Evolutionary conservation across 2,888 invertebrate species (phyloP).

Genomic region (Syrista parreyssii): DNA sequence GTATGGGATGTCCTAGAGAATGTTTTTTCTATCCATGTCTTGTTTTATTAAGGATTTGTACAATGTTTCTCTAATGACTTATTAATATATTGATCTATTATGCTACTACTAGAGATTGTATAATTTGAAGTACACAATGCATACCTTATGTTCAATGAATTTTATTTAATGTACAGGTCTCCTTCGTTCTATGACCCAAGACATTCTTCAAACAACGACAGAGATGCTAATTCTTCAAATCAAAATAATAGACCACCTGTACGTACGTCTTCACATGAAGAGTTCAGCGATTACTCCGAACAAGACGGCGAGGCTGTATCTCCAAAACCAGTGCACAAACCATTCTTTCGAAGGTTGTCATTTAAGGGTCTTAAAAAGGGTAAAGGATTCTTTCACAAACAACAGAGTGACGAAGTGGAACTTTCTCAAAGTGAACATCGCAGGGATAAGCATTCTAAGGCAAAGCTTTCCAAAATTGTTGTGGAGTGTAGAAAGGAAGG

Average conservation of each 20-base stretch:
- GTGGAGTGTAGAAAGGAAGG: constrained; percentile 96
- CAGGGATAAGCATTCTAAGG: constrained; percentile 80
- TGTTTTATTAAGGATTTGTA: background rate
- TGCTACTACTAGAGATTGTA: background rate
- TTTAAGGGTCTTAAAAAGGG: constrained; percentile 88
- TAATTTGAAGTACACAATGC: background rate
- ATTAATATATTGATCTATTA: background rate
- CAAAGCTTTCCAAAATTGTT: constrained; percentile 89
- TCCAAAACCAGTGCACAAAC: constrained; percentile 83
- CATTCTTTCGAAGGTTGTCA: constrained; percentile 87
- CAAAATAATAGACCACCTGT: constrained; percentile 54
- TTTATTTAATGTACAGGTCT: constrained; percentile 39
- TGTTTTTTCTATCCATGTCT: background rate
- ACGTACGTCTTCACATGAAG: constrained; percentile 64
- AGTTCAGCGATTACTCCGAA: constrained; percentile 77
- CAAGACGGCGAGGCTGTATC: constrained; percentile 77
- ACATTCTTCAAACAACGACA: constrained; percentile 40
- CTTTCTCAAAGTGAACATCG: constrained; percentile 70
- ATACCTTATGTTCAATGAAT: background rate
- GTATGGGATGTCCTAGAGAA: background rate
- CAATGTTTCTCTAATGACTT: background rate
- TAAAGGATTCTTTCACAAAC: constrained; percentile 89
- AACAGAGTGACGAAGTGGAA: constrained; percentile 88
- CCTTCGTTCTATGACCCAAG: constrained; percentile 53
- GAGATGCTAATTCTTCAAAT: constrained; percentile 43